Conservation (phyloP, 2,113 vertebrate genomes). For the Acrocephalus kingi region DNA sequence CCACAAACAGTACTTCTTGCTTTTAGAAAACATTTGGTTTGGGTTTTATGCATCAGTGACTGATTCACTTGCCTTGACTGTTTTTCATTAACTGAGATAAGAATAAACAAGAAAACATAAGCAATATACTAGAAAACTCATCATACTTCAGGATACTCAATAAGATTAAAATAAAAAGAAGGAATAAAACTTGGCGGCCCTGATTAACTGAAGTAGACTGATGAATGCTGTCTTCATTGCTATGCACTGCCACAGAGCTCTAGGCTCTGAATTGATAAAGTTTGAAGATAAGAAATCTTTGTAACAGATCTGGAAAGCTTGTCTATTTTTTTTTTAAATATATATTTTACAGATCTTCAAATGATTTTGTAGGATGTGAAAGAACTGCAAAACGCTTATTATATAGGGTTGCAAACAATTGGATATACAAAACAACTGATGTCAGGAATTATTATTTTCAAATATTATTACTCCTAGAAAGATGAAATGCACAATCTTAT, state of each 20-base stretch:
- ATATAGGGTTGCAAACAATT: not conserved
- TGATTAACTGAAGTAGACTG: not conserved
- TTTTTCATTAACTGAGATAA: slow-evolving; percentile 3
- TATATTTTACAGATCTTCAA: not conserved
- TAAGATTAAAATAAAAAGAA: not conserved
- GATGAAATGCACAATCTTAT: not conserved
- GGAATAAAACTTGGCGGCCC: not conserved
- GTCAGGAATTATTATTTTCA: not conserved
- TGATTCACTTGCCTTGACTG: not conserved
- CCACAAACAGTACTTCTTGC: not conserved
- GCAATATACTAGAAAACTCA: not conserved
- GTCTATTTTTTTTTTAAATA: not conserved
- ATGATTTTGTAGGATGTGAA: not conserved
- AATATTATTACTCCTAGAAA: not conserved
- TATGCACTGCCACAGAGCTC: not conserved
- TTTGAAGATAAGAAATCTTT: not conserved
- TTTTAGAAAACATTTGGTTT: not conserved
- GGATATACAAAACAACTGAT: not conserved
- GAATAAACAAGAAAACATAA: not conserved
- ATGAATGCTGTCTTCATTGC: not conserved
- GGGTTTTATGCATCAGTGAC: not conserved
- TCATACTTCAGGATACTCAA: not conserved
- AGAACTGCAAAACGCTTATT: not conserved
- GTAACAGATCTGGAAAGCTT: not conserved
- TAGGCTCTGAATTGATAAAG: slow-evolving; percentile 12